Evolutionary conservation across 2,888 invertebrate genomes (phyloP).

Genomic region (Myopa testacea): DNA sequence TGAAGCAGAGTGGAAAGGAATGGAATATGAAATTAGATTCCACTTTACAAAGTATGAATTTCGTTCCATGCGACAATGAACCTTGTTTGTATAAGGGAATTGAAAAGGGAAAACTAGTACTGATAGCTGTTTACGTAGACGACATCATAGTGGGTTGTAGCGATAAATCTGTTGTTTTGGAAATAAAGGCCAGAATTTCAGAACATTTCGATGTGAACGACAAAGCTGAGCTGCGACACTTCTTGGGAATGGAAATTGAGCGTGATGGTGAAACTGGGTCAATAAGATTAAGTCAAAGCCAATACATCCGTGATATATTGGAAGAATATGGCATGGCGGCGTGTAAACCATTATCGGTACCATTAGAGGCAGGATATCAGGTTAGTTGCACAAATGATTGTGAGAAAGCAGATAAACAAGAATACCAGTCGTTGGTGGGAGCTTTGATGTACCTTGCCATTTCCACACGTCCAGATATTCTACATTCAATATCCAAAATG

Average conservation of each 20-base stretch:
- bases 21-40: no score
- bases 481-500: constrained; percentile 44
- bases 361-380: constrained; percentile 42
- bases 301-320: constrained; percentile 26
- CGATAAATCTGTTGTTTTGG: constrained; percentile 32
- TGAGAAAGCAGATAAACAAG: constrained; percentile 34
- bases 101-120: background rate
- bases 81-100: constrained; percentile 37
- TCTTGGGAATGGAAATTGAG: constrained; percentile 42
- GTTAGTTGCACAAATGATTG: constrained; percentile 39
- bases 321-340: constrained; percentile 28
- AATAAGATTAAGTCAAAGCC: constrained; percentile 34
- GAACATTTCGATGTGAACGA: constrained; percentile 3
- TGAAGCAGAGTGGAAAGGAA: no score
- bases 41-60: constrained; percentile 17
- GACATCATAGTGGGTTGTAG: constrained; percentile 39
- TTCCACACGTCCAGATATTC: constrained; percentile 47
- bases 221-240: constrained; percentile 31
- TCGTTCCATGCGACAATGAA: constrained; percentile 38
- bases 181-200: constrained; percentile 23
- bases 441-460: background rate
- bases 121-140: constrained; percentile 43
- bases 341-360: constrained; percentile 38
- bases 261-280: constrained; percentile 28
- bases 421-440: constrained; percentile 46